Evolutionary conservation across 2,797 vertebrate genomes (phyloP).

Genomic region (Hybognathus amarus): DNA sequence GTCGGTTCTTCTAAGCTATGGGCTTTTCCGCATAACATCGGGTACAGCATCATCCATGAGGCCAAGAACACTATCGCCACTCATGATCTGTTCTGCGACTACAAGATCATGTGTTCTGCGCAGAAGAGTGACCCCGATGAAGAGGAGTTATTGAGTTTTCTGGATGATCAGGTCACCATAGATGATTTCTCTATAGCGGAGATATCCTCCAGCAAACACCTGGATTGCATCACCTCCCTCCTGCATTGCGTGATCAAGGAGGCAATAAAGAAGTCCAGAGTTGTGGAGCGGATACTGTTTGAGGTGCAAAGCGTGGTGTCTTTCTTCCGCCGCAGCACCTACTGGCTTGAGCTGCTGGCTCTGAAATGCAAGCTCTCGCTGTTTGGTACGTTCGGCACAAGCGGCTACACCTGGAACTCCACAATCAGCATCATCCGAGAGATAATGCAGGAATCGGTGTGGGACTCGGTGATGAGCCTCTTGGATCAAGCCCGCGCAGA

Average conservation of each 20-base stretch:
- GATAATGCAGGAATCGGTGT: conserved; percentile 71
- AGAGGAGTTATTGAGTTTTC: conserved; percentile 73
- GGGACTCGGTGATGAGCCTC: conserved; percentile 72
- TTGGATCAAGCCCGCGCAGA: conserved; percentile 76
- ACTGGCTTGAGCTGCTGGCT: conserved; percentile 78
- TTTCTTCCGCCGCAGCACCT: conserved; percentile 75
- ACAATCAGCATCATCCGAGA: conserved; percentile 70
- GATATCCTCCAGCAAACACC: conserved; percentile 69
- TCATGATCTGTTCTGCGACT: conserved; percentile 77
- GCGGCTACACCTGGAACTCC: conserved; percentile 76
- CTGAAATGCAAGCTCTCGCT: conserved; percentile 73
- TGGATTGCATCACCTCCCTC: conserved; percentile 65
- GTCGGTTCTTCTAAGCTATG: conserved; percentile 77
- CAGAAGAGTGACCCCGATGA: conserved; percentile 72
- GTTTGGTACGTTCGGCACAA: conserved; percentile 60
- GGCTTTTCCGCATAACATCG: conserved; percentile 76
- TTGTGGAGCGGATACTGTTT: conserved; percentile 75
- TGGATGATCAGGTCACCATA: conserved; percentile 68
- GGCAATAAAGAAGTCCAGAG: conserved; percentile 77
- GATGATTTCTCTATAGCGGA: conserved; percentile 64
- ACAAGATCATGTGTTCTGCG: conserved; percentile 73
- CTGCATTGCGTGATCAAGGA: conserved; percentile 77
- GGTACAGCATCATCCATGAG: conserved; percentile 74
- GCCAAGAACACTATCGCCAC: conserved; percentile 73
- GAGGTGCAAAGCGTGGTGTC: conserved; percentile 78